Evolutionary conservation across 2,888 invertebrate species (phyloP), one percentile per base, ranked within the genome.

Genomic region (Spialia ferax): DNA sequence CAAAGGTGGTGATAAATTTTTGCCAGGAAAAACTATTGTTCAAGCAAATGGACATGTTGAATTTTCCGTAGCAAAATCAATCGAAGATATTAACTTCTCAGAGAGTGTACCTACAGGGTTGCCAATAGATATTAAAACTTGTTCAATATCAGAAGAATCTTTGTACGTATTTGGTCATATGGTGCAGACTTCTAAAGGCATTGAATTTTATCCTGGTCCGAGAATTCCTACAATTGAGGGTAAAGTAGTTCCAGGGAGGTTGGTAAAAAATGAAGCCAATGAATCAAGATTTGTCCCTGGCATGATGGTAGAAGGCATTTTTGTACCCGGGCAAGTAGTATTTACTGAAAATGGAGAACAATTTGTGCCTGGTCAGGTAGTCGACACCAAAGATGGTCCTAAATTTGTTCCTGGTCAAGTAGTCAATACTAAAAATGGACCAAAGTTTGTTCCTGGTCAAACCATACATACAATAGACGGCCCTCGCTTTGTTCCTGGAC

Each of bases 341-440:
- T 95, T 94, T 75, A 96, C 96, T 6, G 96, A 96, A 78, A 95
- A 94, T 69, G 96, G 96, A 5, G 96, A 96, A 74, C 96, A 96
- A 73, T 96, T 96, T 77, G 95, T 96, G 4, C 96, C 96, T 0
- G 96, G 96, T 0, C 96, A 96, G 88, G 95, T 96, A 0, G 95
- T 96, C n/a, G 96, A 96, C 75, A 96, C 96, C 1, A 91, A 94
- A 57, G 95, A 95, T 74, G 95, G 95, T 22, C 95, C 95, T 0
- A 96, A 96, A 82, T 97, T 97, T 82, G 96, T 97, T 15, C 96
- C 97, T 2, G 97, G 97, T 1, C 96, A 97, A 89, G 95, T 97
- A 76, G 96, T 97, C 0, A 96, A 96, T 77, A 96, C 96, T 0
- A 94, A 94, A 78, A 94, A 93, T 55, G 96, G 96, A 7, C 94